A percentile compares a stretch with the other conserved stretches of the same genome.
phyloP scores from a whole-genome alignment of 1,140 invertebrate genomes.

The Coboldia fuscipes region DNA sequence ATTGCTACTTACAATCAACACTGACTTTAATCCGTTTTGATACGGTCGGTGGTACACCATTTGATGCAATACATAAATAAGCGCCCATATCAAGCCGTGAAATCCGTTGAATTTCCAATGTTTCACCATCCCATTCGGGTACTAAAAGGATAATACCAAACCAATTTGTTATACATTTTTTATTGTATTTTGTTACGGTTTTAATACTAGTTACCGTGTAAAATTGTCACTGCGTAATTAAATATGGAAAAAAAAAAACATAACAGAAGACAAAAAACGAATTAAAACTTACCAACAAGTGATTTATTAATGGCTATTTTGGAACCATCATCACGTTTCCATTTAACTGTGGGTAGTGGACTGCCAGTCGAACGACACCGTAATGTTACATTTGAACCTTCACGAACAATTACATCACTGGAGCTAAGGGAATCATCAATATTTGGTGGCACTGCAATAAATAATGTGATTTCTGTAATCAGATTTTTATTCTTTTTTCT shows the following conservation, averaged over 20 bases:
- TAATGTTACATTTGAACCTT: slow-evolving; percentile 72
- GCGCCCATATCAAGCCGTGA: slow-evolving; percentile 77
- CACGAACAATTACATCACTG: slow-evolving; percentile 79
- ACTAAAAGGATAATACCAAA: slow-evolving; percentile 27
- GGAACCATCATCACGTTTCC: slow-evolving; percentile 72
- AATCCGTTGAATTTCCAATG: slow-evolving; percentile 62
- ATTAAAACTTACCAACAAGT: slow-evolving; percentile 40
- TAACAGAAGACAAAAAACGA: too few species aligned
- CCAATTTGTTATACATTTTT: too few species aligned
- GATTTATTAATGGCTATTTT: slow-evolving; percentile 70
- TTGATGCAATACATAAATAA: slow-evolving; percentile 60
- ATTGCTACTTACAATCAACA: slow-evolving; percentile 75
- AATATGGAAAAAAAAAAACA: too few species aligned
- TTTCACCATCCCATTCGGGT: slow-evolving; percentile 60
- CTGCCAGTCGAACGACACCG: slow-evolving; percentile 74
- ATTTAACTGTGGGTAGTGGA: slow-evolving; percentile 69
- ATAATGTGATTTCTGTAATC: too few species aligned
- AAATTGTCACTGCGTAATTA: too few species aligned
- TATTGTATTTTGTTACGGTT: not conserved
- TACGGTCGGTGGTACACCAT: slow-evolving; percentile 54
- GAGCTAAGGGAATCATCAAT: slow-evolving; percentile 77
- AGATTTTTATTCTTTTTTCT: too few species aligned
- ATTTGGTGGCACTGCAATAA: slow-evolving; percentile 74
- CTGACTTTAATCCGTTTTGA: slow-evolving; percentile 83
- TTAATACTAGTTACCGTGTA: not conserved